Evolutionary conservation across 2,113 vertebrate species (phyloP).

Genomic region (Panurus biarmicus): DNA sequence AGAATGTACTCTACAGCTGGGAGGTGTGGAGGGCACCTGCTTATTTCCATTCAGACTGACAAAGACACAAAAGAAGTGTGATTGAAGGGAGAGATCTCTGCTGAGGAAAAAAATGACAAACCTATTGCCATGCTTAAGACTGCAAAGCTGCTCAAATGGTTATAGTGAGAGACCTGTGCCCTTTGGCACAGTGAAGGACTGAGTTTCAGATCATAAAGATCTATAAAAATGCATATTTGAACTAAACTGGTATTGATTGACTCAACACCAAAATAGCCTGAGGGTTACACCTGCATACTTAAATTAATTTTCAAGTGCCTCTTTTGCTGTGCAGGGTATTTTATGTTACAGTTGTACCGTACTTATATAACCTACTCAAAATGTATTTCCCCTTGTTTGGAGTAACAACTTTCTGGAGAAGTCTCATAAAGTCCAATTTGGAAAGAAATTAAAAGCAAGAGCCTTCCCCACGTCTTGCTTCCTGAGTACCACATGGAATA

Average conservation of each 20-base stretch:
- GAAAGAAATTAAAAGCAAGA: constrained; percentile 49
- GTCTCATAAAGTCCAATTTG: constrained; percentile 34
- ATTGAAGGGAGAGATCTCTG: not conserved
- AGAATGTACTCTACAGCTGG: not conserved
- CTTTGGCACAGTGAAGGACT: constrained; percentile 12
- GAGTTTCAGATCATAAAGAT: constrained; percentile 18
- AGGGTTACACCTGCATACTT: constrained; percentile 61
- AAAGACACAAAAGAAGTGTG: not conserved
- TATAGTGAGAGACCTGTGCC: not conserved
- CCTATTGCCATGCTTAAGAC: not conserved
- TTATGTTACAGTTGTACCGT: constrained; percentile 9
- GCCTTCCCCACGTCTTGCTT: not conserved
- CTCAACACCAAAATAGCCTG: constrained; percentile 43
- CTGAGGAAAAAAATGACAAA: not conserved
- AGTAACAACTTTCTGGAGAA: constrained; percentile 31
- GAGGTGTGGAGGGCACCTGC: not conserved
- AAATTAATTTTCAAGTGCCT: constrained; percentile 62
- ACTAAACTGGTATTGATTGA: constrained; percentile 40
- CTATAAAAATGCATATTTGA: constrained; percentile 12
- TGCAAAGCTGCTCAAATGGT: not conserved
- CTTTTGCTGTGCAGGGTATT: constrained; percentile 20
- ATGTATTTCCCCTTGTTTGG: constrained; percentile 48
- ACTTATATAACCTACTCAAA: constrained; percentile 40
- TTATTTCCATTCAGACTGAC: not conserved
- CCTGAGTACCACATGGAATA: constrained; percentile 12